Evolutionary conservation across 2,888 invertebrate genomes (phyloP), one percentile per base, ranked within the genome.

Genomic region (Trimorus sp.): DNA sequence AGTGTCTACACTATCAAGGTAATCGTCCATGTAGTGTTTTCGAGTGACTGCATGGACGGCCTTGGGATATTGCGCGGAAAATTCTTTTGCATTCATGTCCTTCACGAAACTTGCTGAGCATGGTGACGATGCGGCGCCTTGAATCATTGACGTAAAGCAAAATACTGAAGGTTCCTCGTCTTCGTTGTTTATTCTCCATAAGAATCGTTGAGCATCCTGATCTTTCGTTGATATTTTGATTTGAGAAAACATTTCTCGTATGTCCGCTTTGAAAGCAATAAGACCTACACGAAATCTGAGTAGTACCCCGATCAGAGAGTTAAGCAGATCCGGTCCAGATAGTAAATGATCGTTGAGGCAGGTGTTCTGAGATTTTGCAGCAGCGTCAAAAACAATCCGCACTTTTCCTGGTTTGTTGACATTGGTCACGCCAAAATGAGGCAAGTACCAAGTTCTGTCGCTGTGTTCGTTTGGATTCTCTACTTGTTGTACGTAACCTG

Each of bases 241-340:
- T 12, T 26, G 26, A 26, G 26, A 87, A 49, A 88, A 89, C 88
- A 90, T 89, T 58, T 89, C 87, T n/a, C 73, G 80, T 0, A 89
- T 86, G 59, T 89, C 89, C 0, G 87, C 71, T 85, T 85, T 51
- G 76, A 91, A 84, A 0, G 87, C 91, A 1, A 90, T 68, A 40
- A 65, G 82, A 37, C 87, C 81, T 78, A 88, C 86, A 40, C 91
- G 73, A 68, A 91, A 92, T 1, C 88, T 86, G 53, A 88, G 83
- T 51, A 91, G 54, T 0, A 90, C 87, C 1, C 88, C 87, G 0
- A 87, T 63, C 58, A 92, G 70, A 4, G 90, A 84, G 5, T 78
- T 79, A 5, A 89, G 75, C 6, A 87, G 65, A 40, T 89, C 89
- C 0, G 89, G 89, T 0, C 89, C 90, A 42, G 79, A 86, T 5